These are phyloP conservation scores for Micropterix aruncella DNA, from an alignment of 2,888 invertebrate genomes.

Conservation along the genomic window DNA sequence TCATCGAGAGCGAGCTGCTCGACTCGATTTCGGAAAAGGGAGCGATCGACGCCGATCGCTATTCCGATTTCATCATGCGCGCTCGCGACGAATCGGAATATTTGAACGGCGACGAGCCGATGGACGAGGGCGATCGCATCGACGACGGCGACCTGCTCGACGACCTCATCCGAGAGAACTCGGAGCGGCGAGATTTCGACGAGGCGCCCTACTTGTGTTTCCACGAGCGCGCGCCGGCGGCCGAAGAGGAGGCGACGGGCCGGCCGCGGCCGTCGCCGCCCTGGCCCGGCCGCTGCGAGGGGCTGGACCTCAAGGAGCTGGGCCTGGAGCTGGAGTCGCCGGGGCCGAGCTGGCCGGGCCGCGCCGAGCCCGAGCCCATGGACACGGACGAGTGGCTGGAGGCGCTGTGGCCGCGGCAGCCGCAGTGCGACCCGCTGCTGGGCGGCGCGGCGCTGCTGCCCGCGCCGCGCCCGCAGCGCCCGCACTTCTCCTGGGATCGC, in stretches of 20 bases:
- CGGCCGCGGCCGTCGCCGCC: constrained; percentile 21
- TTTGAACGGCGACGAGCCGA: constrained; percentile 3
- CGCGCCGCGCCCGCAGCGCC: constrained; percentile 44
- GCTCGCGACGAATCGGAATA: constrained; percentile 13
- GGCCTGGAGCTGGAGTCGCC: constrained; percentile 45
- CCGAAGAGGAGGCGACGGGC: constrained; percentile 20
- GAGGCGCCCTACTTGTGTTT: constrained; percentile 32
- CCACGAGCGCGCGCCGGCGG: constrained; percentile 24
- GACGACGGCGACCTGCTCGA: constrained; percentile 10
- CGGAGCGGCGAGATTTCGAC: constrained; percentile 21
- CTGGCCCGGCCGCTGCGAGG: constrained; percentile 19
- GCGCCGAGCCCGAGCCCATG: constrained; percentile 36
- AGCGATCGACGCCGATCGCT: constrained; percentile 15
- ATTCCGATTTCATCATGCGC: constrained; percentile 3
- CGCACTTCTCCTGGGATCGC: constrained; percentile 62
- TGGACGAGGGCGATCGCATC: constrained; percentile 24
- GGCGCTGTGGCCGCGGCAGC: constrained; percentile 32
- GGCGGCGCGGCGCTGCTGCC: constrained; percentile 53
- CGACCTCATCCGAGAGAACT: constrained; percentile 11
- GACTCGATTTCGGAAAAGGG: constrained; percentile 27
- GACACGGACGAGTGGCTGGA: constrained; percentile 28
- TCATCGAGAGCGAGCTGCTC: constrained; percentile 32
- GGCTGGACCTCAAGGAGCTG: constrained; percentile 46
- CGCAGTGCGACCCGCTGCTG: constrained; percentile 58
- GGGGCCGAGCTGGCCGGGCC: constrained; percentile 43